Evolutionary conservation across 2,113 vertebrate species (phyloP).

Genomic region (Crotalus tigris): DNA sequence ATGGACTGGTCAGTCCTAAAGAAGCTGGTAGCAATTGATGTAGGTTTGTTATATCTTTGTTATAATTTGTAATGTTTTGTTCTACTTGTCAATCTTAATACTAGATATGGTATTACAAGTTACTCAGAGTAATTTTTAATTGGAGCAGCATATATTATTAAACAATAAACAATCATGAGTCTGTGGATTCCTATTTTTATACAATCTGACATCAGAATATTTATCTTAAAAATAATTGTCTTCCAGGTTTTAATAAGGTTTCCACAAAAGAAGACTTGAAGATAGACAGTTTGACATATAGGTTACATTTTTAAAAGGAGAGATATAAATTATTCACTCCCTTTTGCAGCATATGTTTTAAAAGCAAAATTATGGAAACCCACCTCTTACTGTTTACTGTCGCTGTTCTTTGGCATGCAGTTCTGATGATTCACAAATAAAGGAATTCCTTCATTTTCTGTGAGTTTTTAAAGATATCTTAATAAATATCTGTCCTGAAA

Average conservation of each 20-base stretch:
- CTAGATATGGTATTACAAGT: neutral
- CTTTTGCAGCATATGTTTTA: neutral
- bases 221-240: neutral
- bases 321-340: neutral
- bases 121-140: neutral
- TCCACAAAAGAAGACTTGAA: neutral
- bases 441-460: constrained; percentile 28
- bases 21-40: neutral
- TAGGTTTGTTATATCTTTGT: neutral
- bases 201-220: neutral
- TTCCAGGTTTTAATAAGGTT: neutral
- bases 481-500: constrained; percentile 24
- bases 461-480: constrained; percentile 18
- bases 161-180: neutral
- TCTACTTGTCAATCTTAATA: neutral
- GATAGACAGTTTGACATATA: neutral
- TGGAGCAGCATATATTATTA: neutral
- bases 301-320: neutral
- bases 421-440: constrained; percentile 29
- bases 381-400: neutral
- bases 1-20: neutral
- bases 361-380: neutral
- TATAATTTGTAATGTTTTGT: neutral
- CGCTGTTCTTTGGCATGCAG: neutral
- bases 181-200: neutral